phyloP scores from a whole-genome alignment of 2,797 vertebrate species.

The Pagetopsis macropterus region DNA sequence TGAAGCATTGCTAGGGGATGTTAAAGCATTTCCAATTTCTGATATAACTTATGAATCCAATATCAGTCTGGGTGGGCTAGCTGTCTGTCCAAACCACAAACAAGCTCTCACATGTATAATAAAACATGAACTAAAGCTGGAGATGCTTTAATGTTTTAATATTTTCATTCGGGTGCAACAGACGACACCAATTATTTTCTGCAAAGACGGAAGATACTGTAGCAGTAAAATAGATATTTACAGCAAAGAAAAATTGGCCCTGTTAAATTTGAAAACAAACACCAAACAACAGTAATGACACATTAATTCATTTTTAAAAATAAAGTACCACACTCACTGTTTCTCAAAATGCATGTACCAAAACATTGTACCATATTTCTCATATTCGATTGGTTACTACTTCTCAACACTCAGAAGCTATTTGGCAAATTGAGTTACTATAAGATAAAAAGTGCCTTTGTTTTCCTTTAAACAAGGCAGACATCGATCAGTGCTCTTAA shows the following conservation, averaged over 20 bases:
- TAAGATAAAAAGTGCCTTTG: constrained; percentile 28
- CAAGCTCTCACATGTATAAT: constrained; percentile 53
- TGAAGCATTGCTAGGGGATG: constrained; percentile 32
- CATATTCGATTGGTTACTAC: constrained; percentile 43
- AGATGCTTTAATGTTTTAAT: constrained; percentile 44
- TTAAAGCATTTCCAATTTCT: constrained; percentile 44
- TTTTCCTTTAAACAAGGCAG: constrained; percentile 54
- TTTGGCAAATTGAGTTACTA: constrained; percentile 41
- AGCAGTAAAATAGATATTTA: constrained; percentile 63
- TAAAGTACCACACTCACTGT: constrained; percentile 71
- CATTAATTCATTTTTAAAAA: constrained; percentile 34
- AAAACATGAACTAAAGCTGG: constrained; percentile 38
- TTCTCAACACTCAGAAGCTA: constrained; percentile 35
- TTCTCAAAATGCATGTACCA: constrained; percentile 76
- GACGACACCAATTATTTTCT: constrained; percentile 39
- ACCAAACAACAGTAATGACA: constrained; percentile 53
- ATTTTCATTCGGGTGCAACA: constrained; percentile 51
- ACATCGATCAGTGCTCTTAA: constrained; percentile 66
- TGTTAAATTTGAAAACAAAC: constrained; percentile 58
- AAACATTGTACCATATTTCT: constrained; percentile 79
- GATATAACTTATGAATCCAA: constrained; percentile 55
- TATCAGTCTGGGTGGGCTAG: constrained; percentile 30
- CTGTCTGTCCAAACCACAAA: constrained; percentile 25
- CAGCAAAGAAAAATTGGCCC: constrained; percentile 52
- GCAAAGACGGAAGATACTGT: constrained; percentile 27